Conservation (phyloP, 2,113 vertebrate species). For the Climacteris rufus region DNA sequence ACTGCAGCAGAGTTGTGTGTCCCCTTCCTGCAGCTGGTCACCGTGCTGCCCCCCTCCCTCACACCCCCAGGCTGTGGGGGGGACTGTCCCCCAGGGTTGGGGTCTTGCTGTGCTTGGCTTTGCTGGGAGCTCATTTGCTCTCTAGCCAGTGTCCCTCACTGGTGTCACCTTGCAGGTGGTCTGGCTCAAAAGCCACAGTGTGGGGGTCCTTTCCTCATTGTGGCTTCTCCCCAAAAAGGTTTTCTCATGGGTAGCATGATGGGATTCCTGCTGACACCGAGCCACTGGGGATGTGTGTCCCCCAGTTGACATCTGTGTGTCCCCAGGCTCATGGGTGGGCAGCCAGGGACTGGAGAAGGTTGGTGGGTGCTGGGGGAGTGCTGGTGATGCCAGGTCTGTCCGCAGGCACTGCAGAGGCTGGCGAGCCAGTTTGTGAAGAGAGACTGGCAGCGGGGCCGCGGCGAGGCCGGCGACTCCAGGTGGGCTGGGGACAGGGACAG, state of each 20-base stretch:
- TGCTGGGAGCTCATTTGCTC: neutral
- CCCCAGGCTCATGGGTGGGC: neutral
- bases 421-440: constrained; percentile 83
- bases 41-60: rapidly evolving
- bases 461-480: constrained; percentile 67
- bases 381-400: rapidly evolving
- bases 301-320: rapidly evolving
- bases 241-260: rapidly evolving
- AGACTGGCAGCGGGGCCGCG: constrained; percentile 82
- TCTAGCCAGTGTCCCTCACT: neutral
- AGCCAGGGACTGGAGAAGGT: rapidly evolving
- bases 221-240: neutral
- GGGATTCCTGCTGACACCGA: neutral
- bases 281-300: rapidly evolving
- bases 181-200: rapidly evolving
- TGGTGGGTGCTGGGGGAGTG: neutral
- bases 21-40: neutral
- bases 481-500: neutral
- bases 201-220: rapidly evolving
- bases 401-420: constrained; percentile 85
- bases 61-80: too few species aligned
- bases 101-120: neutral
- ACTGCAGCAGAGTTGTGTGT: neutral
- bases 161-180: neutral
- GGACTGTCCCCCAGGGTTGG: rapidly evolving